Conservation (phyloP, 2,888 invertebrate genomes). For the Aleiodes alternator region DNA sequence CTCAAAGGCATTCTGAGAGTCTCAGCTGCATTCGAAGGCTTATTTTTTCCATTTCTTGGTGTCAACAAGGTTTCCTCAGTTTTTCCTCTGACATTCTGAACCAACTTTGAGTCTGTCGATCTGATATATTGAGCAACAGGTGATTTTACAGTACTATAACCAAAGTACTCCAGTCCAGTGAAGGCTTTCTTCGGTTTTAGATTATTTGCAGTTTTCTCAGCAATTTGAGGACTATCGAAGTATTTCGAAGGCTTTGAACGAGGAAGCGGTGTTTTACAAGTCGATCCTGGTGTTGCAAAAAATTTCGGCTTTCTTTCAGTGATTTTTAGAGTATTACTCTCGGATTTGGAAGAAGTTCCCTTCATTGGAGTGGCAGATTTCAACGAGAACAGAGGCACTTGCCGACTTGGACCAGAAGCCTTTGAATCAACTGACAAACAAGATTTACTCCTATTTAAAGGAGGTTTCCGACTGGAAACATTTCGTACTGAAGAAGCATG, state of each 20-base stretch:
- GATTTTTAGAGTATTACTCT: neutral
- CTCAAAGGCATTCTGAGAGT: neutral
- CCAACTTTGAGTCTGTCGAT: slow-evolving; percentile 63
- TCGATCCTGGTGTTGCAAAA: slow-evolving; percentile 13
- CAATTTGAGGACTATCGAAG: neutral
- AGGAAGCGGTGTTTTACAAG: slow-evolving; percentile 55
- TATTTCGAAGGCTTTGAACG: slow-evolving; percentile 7
- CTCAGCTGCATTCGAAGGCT: neutral
- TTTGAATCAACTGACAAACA: neutral
- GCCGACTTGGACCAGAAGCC: neutral
- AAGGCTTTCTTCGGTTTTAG: neutral
- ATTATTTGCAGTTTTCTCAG: too few relatives aligned
- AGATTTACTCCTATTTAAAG: too few relatives aligned
- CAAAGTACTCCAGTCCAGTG: slow-evolving; percentile 55
- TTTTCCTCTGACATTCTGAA: slow-evolving; percentile 61
- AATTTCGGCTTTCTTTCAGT: neutral
- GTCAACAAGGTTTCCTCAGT: slow-evolving; percentile 61
- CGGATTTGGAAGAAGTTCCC: neutral
- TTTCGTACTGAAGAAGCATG: neutral
- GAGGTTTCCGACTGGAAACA: neutral
- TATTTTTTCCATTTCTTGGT: slow-evolving; percentile 47
- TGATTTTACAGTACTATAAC: slow-evolving; percentile 60
- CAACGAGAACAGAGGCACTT: too few relatives aligned
- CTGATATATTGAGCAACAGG: slow-evolving; percentile 68
- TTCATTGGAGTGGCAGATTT: neutral